Conservation (phyloP, 2,888 invertebrate species). For the Fabriciana adippe region DNA sequence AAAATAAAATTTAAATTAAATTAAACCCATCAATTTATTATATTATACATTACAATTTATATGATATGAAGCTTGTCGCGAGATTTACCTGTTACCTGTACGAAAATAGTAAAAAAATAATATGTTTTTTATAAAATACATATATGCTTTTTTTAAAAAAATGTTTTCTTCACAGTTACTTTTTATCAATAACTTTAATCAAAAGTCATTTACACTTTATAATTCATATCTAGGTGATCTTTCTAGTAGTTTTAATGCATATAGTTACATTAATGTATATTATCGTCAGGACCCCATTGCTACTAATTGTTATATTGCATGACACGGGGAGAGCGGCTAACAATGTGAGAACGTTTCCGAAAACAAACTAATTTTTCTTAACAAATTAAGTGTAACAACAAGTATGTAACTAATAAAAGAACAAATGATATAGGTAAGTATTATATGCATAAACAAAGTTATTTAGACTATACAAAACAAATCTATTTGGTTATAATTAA, state of each 20-base stretch:
- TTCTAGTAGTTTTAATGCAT: conserved; percentile 9
- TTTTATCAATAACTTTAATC: conserved; percentile 10
- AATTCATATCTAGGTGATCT: conserved; percentile 3
- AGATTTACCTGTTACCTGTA: no score
- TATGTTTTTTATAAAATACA: no score
- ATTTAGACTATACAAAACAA: no score
- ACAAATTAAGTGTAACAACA: conserved; percentile 51
- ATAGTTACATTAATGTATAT: conserved; percentile 10
- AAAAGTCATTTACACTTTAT: conserved; percentile 11
- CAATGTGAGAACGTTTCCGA: conserved; percentile 71
- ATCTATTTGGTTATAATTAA: no score
- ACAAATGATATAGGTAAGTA: no score
- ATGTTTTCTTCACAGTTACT: no score
- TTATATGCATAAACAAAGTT: not conserved
- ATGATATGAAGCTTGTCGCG: no score
- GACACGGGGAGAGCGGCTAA: conserved; percentile 49
- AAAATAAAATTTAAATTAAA: no score
- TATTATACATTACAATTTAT: no score
- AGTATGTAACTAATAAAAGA: conserved; percentile 10
- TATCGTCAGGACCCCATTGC: conserved; percentile 24
- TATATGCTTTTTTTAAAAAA: no score
- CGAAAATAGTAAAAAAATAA: no score
- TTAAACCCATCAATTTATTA: no score
- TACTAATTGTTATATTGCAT: conserved; percentile 69
- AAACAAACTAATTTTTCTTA: conserved; percentile 66